Evolutionary conservation across 1,140 invertebrate genomes (phyloP), one percentile per base, ranked within the genome.

Genomic region (Belonocnema kinseyi): DNA sequence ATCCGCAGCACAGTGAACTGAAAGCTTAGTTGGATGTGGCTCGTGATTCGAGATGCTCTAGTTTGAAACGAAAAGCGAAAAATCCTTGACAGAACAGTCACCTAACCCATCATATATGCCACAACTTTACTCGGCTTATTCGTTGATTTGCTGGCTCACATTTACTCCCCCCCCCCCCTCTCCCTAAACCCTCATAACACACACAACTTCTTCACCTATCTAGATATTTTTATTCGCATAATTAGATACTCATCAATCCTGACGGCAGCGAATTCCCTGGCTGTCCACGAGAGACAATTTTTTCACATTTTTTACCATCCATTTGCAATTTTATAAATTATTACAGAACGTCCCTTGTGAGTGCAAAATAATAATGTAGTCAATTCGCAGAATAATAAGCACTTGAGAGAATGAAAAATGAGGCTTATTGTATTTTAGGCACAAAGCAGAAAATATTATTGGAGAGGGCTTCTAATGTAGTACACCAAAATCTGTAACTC

Each of bases 241-340:
- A 88, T 87, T 88, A 88, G 82, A 83, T 85, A 80, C 72, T 85
- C 86, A 85, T 88, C 85, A 86, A 88, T 88, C 83, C 75, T 81
- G 73, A 46, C 77, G 81, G 72, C 76, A 79, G 53, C 76, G 40
- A 66, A 66, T 66, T 66, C 26, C 61, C 61, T 33, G 61, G 61
- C 26, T 66, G 61, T 66, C 61, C 61, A 66, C 40, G 40, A 46
- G 40, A 33, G 61, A 66, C 61, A 66, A 66, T n/a, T 66, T 66
- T 66, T 40, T 16, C 0, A 46, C 40, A 33, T 46, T 46, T 46
- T 46, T 46, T 46, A 10, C 10, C 26, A 40, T 66, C 13, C 33
- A 21, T 56, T 56, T 21, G 53, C 53, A 5, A 54, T 54, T 54
- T 54, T 54, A 17, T 54, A 19, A 54, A 54, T 54, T 54, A 17